Conservation (phyloP, 2,113 vertebrate genomes). For the Limnothrissa miodon region DNA sequence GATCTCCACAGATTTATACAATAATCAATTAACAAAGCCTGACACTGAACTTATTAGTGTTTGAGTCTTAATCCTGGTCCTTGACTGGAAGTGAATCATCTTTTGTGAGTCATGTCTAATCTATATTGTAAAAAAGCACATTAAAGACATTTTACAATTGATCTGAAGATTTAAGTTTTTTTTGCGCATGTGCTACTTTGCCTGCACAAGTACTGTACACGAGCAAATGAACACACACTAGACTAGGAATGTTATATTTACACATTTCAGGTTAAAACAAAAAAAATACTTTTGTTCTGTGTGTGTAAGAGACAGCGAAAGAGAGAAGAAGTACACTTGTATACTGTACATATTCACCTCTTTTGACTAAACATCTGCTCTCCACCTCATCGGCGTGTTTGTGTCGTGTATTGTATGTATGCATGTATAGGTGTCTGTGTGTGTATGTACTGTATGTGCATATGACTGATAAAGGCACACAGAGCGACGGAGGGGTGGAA, state of each 20-base stretch:
- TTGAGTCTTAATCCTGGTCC: not conserved
- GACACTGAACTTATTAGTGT: not conserved
- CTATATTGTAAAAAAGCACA: not conserved
- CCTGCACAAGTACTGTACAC: no score
- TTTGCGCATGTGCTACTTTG: no score
- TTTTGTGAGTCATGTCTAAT: not conserved
- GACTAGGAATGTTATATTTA: not conserved
- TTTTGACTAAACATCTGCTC: no score
- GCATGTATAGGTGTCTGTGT: not conserved
- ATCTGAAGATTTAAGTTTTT: not conserved
- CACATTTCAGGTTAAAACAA: not conserved
- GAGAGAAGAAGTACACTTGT: not conserved
- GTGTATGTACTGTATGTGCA: no score
- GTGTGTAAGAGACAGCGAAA: not conserved
- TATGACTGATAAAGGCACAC: not conserved
- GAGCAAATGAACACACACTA: not conserved
- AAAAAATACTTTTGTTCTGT: not conserved
- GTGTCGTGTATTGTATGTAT: not conserved
- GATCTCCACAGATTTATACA: not conserved
- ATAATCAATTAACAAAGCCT: not conserved
- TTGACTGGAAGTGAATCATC: not conserved
- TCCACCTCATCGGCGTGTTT: not conserved
- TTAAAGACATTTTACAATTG: not conserved
- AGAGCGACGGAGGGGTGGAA: not conserved
- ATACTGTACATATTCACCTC: no score